Evolutionary conservation across 1,140 invertebrate species (phyloP).

Genomic region (Mercenaria mercenaria): DNA sequence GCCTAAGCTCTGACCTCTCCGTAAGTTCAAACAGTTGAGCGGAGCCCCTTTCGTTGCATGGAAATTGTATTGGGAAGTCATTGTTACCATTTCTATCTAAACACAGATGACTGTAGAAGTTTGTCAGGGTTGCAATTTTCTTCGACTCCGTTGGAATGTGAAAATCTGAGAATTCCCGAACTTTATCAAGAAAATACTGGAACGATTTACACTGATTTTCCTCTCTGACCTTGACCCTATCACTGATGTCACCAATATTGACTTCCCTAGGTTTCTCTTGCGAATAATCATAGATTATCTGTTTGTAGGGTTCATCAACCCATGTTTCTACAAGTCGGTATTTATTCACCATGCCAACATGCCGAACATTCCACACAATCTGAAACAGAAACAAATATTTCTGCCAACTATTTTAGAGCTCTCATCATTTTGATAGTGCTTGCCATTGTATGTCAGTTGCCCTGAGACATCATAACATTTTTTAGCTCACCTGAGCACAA

Average conservation of each 20-base stretch:
- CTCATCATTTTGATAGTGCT: no score
- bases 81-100: not conserved
- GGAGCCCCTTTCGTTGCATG: not conserved
- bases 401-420: no score
- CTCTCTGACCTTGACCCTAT: not conserved
- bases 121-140: not conserved
- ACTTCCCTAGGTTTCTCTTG: not conserved
- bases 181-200: slow-evolving; percentile 45
- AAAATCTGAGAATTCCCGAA: slow-evolving; percentile 31
- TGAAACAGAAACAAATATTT: no score
- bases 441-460: no score
- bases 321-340: slow-evolving; percentile 39
- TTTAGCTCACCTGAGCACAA: no score
- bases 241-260: slow-evolving; percentile 1
- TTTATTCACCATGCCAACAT: slow-evolving; percentile 23
- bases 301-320: slow-evolving; percentile 50
- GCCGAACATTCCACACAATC: slow-evolving; percentile 30
- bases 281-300: slow-evolving; percentile 38
- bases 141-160: slow-evolving; percentile 27
- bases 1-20: not conserved
- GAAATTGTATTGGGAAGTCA: not conserved
- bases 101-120: not conserved
- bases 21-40: slow-evolving; percentile 43
- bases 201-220: slow-evolving; percentile 37
- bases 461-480: no score